Evolutionary conservation across 64 coral and sea anemone genomes (phyloP).

Genomic region (Exaiptasia diaphana): DNA sequence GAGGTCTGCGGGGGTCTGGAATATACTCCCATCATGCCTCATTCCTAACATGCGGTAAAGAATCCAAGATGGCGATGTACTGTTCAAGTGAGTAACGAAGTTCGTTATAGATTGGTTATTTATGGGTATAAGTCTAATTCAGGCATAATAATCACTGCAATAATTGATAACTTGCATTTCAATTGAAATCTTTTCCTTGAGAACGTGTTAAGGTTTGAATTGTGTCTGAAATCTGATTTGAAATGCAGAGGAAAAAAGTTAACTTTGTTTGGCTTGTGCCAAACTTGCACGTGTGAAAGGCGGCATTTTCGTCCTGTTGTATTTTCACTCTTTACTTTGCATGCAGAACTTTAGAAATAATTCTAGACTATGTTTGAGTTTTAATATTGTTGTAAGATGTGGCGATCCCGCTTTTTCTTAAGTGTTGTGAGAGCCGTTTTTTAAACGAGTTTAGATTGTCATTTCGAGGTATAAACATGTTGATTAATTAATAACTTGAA

Average conservation of each 20-base stretch:
- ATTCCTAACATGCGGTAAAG: slow-evolving; percentile 35
- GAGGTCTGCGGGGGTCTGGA: neutral
- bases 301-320: too few species aligned
- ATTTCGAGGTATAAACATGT: too few species aligned
- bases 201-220: neutral
- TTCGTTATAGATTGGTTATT: too few species aligned
- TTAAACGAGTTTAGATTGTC: too few species aligned
- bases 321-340: neutral
- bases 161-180: neutral
- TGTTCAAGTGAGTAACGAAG: slow-evolving; percentile 68
- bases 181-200: neutral
- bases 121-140: neutral
- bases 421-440: too few species aligned
- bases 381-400: too few species aligned
- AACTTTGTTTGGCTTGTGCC: neutral
- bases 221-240: neutral
- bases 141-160: neutral
- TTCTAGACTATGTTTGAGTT: neutral
- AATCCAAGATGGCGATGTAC: slow-evolving; percentile 70
- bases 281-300: too few species aligned
- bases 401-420: too few species aligned
- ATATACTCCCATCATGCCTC: slow-evolving; percentile 35
- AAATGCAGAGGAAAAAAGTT: neutral
- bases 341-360: neutral
- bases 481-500: too few species aligned